Conservation (phyloP, 2,797 vertebrate genomes). For the Morelia viridis region DNA sequence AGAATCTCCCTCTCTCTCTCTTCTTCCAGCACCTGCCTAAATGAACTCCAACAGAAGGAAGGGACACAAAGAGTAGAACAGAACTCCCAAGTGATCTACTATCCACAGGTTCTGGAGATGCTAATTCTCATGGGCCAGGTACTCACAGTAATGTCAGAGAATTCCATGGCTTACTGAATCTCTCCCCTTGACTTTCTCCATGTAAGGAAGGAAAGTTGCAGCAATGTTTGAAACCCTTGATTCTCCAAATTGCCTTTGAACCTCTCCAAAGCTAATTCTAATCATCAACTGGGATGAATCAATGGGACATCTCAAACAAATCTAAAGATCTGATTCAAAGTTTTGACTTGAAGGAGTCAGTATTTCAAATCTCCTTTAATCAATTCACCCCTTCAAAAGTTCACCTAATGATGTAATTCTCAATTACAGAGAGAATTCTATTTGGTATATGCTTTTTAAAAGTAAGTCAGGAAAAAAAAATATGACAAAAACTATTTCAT, state of each 20-base stretch:
- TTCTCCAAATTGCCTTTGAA: neutral
- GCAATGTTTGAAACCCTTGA: neutral
- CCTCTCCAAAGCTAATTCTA: neutral
- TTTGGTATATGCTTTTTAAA: too few species aligned
- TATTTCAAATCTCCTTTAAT: neutral
- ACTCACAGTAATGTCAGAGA: neutral
- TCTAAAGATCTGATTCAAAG: neutral
- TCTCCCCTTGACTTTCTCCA: neutral
- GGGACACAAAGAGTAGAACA: neutral
- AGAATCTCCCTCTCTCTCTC: neutral
- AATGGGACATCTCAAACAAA: neutral
- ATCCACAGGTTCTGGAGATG: neutral
- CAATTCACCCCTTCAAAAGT: neutral
- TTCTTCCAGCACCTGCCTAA: neutral
- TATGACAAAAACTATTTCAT: too few species aligned
- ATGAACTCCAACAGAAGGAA: neutral
- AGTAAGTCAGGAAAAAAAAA: too few species aligned
- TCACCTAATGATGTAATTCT: neutral
- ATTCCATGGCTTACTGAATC: neutral
- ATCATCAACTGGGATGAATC: neutral
- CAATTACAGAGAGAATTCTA: neutral
- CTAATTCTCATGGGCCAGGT: neutral
- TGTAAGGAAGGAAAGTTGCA: neutral
- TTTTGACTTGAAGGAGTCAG: neutral
- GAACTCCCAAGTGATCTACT: neutral